Conservation (phyloP, 1,140 invertebrate genomes). For the Macrobrachium rosenbergii region DNA sequence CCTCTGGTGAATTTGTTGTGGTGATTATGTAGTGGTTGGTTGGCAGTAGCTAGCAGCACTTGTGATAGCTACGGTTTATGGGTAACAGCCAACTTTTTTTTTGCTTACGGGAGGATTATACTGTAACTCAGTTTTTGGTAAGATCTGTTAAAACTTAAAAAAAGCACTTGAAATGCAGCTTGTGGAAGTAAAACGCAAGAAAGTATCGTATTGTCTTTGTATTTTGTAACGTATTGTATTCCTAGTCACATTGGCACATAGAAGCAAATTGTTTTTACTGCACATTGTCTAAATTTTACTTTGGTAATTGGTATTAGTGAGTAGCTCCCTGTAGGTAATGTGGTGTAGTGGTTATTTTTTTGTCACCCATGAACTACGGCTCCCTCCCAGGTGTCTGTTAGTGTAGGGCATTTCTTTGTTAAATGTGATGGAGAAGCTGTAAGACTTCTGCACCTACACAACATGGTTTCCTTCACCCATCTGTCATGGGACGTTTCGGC, state of each 20-base stretch:
- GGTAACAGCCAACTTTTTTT: conserved; percentile 28
- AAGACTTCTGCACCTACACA: conserved; percentile 20
- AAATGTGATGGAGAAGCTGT: conserved; percentile 37
- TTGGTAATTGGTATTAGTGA: conserved; percentile 17
- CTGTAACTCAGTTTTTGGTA: conserved; percentile 1
- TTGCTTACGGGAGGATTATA: conserved; percentile 13
- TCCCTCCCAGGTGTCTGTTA: conserved; percentile 60
- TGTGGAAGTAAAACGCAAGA: conserved; percentile 12
- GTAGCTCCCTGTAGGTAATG: conserved; percentile 3
- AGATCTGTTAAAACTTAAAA: conserved; percentile 8
- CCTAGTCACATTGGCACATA: conserved; percentile 26
- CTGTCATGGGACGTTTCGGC: too few species aligned
- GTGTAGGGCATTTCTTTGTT: conserved; percentile 47
- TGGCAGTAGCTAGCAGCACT: conserved; percentile 63
- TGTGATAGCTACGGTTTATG: conserved; percentile 60
- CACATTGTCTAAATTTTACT: not conserved
- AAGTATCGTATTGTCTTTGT: not conserved
- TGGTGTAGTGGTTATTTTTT: not conserved
- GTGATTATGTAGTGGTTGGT: conserved; percentile 58
- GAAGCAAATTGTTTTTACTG: not conserved
- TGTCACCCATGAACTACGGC: conserved; percentile 54
- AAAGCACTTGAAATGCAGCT: not conserved
- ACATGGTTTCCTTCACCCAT: too few species aligned
- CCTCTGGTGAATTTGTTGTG: conserved; percentile 61
- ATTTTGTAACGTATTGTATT: not conserved